Percentiles rank a stretch among this genome's conserved stretches.
Evolutionary conservation across 2,797 vertebrate species (phyloP).

Genomic region (Lutjanus campechanus): DNA sequence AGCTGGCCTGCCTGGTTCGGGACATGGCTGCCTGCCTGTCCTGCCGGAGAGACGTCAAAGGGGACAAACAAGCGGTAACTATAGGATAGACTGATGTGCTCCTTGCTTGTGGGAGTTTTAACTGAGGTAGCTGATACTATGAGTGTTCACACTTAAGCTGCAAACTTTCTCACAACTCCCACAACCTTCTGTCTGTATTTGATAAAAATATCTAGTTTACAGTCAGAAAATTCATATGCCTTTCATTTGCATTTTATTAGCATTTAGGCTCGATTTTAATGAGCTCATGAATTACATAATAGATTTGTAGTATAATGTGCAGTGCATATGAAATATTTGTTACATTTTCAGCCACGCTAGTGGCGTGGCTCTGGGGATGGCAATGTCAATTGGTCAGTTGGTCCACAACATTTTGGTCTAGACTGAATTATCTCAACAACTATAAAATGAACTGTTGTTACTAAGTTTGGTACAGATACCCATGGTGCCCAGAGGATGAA

Average conservation of each 20-base stretch:
- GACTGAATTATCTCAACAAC: conserved; percentile 7
- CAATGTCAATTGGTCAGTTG: background rate
- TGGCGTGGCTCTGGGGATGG: background rate
- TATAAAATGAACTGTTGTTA: background rate
- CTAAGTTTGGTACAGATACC: background rate
- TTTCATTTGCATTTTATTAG: conserved; percentile 30
- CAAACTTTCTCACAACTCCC: conserved; percentile 45
- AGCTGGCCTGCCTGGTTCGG: conserved; percentile 68
- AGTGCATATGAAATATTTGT: background rate
- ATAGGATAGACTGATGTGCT: conserved; percentile 3
- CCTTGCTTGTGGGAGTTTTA: conserved; percentile 10
- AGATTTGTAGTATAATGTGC: background rate
- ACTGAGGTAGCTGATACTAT: conserved; percentile 6
- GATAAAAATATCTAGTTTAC: conserved; percentile 36
- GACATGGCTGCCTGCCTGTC: conserved; percentile 74
- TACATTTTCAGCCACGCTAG: background rate
- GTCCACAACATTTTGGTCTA: background rate
- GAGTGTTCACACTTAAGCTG: conserved; percentile 32
- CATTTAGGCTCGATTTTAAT: background rate
- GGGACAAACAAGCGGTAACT: conserved; percentile 77
- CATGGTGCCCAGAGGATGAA: no score
- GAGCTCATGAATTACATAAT: background rate
- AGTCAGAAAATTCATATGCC: background rate
- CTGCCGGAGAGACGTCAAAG: conserved; percentile 67
- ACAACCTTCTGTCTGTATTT: conserved; percentile 29